Conservation (phyloP, 2,888 invertebrate genomes). For the Geotrupes spiniger region DNA sequence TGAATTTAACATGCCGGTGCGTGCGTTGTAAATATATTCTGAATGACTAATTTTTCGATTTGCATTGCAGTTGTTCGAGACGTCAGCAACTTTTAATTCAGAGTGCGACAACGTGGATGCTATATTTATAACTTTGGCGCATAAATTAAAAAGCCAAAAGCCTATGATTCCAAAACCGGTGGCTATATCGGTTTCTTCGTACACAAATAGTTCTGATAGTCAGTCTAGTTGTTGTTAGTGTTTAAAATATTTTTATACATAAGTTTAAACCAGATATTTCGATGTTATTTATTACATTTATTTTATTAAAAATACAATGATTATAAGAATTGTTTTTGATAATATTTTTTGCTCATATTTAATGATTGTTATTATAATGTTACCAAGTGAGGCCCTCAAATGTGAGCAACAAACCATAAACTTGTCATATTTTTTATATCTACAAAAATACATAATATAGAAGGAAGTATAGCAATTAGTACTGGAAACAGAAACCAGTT, state of each 20-base stretch:
- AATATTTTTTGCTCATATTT: too few relatives aligned
- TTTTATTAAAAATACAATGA: too few relatives aligned
- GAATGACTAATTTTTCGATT: neutral
- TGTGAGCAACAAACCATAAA: too few relatives aligned
- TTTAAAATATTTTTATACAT: conserved; percentile 32
- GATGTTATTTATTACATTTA: too few relatives aligned
- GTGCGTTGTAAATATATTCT: conserved; percentile 25
- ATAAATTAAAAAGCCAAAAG: conserved; percentile 67
- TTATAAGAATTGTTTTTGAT: too few relatives aligned
- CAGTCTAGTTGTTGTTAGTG: conserved; percentile 34
- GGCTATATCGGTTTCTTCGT: neutral
- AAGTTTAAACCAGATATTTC: too few relatives aligned
- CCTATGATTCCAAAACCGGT: conserved; percentile 53
- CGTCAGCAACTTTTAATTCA: conserved; percentile 72
- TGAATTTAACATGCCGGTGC: conserved; percentile 68
- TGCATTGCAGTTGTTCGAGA: conserved; percentile 65
- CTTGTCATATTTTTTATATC: too few relatives aligned
- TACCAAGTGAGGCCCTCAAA: too few relatives aligned
- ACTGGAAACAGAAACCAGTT: too few relatives aligned
- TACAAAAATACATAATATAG: too few relatives aligned
- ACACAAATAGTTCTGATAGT: neutral
- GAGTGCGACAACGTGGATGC: conserved; percentile 75
- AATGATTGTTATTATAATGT: too few relatives aligned
- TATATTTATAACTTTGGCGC: conserved; percentile 79
- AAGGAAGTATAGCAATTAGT: too few relatives aligned